Evolutionary conservation across 1,140 invertebrate species (phyloP).

Genomic region (Radopholus similis): DNA sequence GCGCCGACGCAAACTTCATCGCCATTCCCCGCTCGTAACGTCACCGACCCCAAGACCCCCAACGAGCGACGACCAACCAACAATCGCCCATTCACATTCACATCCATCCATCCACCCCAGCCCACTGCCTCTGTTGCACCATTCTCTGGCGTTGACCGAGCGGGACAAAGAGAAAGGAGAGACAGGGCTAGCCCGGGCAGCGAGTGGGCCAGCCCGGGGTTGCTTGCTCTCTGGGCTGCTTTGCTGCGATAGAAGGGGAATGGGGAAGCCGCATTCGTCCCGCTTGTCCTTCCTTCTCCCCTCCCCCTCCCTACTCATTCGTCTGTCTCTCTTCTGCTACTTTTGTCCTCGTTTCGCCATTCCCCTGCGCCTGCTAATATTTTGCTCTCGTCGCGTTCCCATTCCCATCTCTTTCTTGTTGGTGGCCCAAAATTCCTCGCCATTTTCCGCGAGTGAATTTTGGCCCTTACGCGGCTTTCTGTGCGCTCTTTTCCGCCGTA

Average conservation of each 20-base stretch:
- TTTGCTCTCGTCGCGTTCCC: too few species aligned
- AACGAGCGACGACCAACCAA: background rate
- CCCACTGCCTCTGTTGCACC: background rate
- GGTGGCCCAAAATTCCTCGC: background rate
- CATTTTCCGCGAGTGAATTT: background rate
- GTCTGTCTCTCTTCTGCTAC: background rate
- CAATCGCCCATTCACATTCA: background rate
- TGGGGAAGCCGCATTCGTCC: background rate
- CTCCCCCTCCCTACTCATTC: background rate
- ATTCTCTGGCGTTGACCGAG: background rate
- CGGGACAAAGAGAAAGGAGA: background rate
- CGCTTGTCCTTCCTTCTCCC: background rate
- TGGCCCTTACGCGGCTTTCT: background rate
- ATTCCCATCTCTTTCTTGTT: background rate
- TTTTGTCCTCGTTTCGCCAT: too few species aligned
- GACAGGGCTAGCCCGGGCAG: background rate
- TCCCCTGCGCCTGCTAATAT: too few species aligned
- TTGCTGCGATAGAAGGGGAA: background rate
- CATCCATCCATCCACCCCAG: background rate
- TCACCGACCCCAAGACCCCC: slow-evolving; percentile 6
- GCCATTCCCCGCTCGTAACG: slow-evolving; percentile 8
- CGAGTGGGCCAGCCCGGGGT: background rate
- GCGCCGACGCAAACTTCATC: slow-evolving; percentile 14
- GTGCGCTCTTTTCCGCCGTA: too few species aligned
- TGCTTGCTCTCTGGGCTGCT: too few species aligned